phyloP scores from a whole-genome alignment of 1,140 invertebrate genomes.

The Mactra quadrangularis region DNA sequence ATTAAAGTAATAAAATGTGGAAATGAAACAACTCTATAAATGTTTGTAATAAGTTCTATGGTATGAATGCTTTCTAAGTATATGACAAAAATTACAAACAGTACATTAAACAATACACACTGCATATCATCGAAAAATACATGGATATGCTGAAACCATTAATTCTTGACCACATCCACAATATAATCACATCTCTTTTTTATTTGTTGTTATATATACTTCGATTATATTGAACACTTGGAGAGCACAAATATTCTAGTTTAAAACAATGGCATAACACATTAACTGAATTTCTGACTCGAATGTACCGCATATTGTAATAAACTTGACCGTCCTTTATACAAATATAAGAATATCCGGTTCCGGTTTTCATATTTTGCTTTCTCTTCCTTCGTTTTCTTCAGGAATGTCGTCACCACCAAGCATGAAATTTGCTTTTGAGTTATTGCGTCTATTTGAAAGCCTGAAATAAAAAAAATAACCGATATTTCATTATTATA shows the following conservation, averaged over 20 bases:
- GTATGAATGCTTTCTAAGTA: too few species aligned
- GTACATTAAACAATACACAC: too few species aligned
- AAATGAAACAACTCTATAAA: too few species aligned
- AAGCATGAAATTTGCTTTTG: constrained; percentile 47
- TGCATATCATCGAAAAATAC: too few species aligned
- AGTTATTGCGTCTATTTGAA: constrained; percentile 40
- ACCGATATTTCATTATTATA: neutral
- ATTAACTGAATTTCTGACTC: neutral
- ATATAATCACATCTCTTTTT: neutral
- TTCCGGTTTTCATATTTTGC: constrained; percentile 42
- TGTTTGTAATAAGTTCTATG: too few species aligned
- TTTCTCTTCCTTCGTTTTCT: constrained; percentile 53
- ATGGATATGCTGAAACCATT: too few species aligned
- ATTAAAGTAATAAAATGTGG: too few species aligned
- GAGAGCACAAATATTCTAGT: neutral
- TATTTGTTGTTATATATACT: neutral
- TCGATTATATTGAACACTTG: neutral
- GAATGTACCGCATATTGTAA: neutral
- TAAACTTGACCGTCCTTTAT: neutral
- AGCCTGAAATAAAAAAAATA: constrained; percentile 26
- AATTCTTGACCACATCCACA: neutral
- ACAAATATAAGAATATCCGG: too few species aligned
- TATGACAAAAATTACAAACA: too few species aligned
- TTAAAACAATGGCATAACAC: neutral
- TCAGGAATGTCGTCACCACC: constrained; percentile 56